Conservation (phyloP, 2,113 vertebrate genomes). For the Pomatorhinus ruficollis region DNA sequence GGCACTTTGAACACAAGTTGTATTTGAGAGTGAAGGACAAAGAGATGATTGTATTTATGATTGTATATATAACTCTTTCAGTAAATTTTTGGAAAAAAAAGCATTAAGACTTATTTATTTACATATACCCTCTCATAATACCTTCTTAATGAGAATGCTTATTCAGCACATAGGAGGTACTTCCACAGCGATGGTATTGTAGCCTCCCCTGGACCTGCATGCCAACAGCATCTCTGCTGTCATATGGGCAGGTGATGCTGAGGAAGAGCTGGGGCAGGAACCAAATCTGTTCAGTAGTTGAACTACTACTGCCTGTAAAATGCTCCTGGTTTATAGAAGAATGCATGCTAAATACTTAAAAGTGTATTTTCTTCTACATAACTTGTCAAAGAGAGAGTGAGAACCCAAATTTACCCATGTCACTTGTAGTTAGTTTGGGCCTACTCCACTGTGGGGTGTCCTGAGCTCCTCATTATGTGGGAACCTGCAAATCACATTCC, state of each 20-base stretch:
- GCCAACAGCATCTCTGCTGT: neutral
- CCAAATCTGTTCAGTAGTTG: neutral
- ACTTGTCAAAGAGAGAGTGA: neutral
- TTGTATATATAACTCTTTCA: neutral
- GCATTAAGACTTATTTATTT: neutral
- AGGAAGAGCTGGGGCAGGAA: neutral
- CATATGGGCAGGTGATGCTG: rapidly evolving
- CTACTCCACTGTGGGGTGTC: too few species aligned
- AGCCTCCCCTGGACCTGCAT: neutral
- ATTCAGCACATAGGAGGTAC: neutral
- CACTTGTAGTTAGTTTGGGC: neutral
- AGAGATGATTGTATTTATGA: neutral
- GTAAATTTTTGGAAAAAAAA: neutral
- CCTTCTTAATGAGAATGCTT: neutral
- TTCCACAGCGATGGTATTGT: rapidly evolving
- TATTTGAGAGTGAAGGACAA: neutral
- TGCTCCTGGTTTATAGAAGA: neutral
- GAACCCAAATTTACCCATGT: neutral
- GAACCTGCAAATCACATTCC: neutral
- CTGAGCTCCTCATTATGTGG: neutral
- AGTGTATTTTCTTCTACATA: neutral
- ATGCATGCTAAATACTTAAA: neutral
- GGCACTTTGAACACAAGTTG: neutral
- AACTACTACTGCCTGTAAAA: neutral
- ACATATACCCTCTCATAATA: neutral